Evolutionary conservation across 2,888 invertebrate genomes (phyloP), one percentile per base, ranked within the genome.

Genomic region (Noctua comes): DNA sequence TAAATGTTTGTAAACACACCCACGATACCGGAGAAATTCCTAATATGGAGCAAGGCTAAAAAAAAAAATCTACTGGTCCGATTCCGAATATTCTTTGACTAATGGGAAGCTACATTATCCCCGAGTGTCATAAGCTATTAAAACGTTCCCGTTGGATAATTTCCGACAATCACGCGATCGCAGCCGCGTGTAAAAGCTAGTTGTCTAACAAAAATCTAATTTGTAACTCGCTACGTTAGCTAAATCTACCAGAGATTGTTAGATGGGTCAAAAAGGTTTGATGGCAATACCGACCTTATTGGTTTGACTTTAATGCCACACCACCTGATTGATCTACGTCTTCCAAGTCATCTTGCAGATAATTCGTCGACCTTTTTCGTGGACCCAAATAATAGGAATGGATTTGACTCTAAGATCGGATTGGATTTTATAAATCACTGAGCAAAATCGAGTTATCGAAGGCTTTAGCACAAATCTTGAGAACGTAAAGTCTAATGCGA

Each of bases 151-250:
- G 16, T 65, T 1, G 24, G 2, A 24, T 24, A 0, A n/a, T 40
- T 40, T 65, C n/a, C 13, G 1, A 24, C 24, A 0, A 2, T 40
- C n/a, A 40, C 24, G 40, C 27, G 24, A 65, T 0, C 13, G 64
- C 0, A 64, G 0, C 6, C 24, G 11, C 24, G 24, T 2, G 13
- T 7, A n/a, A 65, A 13, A 40, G 13, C 40, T 59, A 40, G 40
- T 40, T 65, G 24, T 27, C 18, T 8, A 59, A 59, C 59, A 16
- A 59, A n/a, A 65, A 11, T 65, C 13, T 24, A n/a, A 84, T 86
- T 84, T 74, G 86, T 72, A 73, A 76, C 2, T 31, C 71, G 31
- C 77, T 68, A 73, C 48, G 76, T 73, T 65, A 27, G 71, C 65
- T 24, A 59, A 71, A 78, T 68, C 68, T 54, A 48, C 59, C 31